Conservation (phyloP, 2,888 invertebrate genomes). For the Eretmocerus hayati region DNA sequence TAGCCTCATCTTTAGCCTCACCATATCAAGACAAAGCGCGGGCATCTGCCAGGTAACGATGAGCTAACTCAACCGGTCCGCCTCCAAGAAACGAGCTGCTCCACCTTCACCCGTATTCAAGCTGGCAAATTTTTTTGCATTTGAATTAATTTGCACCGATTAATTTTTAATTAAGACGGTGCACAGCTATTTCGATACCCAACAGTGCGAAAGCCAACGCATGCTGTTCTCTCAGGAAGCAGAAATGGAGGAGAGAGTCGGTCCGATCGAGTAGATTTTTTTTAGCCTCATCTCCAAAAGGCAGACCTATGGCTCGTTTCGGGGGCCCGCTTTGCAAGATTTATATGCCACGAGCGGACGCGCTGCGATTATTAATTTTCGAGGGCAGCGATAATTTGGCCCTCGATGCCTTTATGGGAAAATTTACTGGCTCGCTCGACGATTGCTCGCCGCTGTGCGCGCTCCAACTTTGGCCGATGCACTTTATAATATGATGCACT, state of each 20-base stretch:
- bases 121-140: constrained; percentile 32
- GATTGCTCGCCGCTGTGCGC: too few relatives aligned
- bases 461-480: too few relatives aligned
- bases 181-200: too few relatives aligned
- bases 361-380: constrained; percentile 19
- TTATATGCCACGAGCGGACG: constrained; percentile 17
- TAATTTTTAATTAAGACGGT: constrained; percentile 43
- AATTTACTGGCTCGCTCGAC: too few relatives aligned
- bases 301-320: neutral
- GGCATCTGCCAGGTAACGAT: constrained; percentile 42
- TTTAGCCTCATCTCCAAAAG: too few relatives aligned
- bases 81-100: constrained; percentile 38
- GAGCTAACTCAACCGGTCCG: constrained; percentile 44
- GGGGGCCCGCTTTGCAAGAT: constrained; percentile 3
- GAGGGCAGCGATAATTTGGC: neutral
- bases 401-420: neutral
- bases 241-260: too few relatives aligned
- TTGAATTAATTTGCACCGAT: constrained; percentile 45
- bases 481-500: too few relatives aligned
- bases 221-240: too few relatives aligned
- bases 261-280: neutral
- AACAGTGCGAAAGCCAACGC: too few relatives aligned
- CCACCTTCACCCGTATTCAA: constrained; percentile 32
- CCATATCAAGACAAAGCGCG: too few relatives aligned
- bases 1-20: too few relatives aligned